Evolutionary conservation across 1,140 invertebrate genomes (phyloP).

Genomic region (Drosophila punjabiensis): DNA sequence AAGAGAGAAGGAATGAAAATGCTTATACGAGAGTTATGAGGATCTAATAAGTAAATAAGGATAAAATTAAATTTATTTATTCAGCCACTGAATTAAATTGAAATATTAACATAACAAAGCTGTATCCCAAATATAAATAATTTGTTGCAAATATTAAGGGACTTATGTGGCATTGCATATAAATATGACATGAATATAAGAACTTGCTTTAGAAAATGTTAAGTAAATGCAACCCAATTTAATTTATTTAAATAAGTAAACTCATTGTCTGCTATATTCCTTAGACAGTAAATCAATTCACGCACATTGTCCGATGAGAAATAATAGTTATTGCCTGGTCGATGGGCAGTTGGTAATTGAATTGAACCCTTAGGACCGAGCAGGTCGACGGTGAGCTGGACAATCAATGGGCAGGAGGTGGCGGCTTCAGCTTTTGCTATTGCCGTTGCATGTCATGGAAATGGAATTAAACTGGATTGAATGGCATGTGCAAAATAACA

Average conservation of each 20-base stretch:
- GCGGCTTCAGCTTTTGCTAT: constrained; percentile 3
- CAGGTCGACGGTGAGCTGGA: background rate
- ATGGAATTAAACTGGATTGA: constrained; percentile 48
- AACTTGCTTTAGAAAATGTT: no score
- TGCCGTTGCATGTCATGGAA: constrained; percentile 40
- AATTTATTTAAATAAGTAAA: background rate
- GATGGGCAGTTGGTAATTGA: constrained; percentile 32
- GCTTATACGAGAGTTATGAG: constrained; percentile 9
- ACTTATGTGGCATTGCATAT: background rate
- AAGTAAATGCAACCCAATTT: no score
- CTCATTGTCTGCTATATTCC: background rate
- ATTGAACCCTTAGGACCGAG: constrained; percentile 26
- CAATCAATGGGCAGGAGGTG: constrained; percentile 10
- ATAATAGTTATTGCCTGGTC: constrained; percentile 26
- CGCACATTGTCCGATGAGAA: no score
- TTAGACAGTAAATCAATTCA: constrained; percentile 9
- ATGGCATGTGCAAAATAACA: constrained; percentile 28
- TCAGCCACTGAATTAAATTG: background rate
- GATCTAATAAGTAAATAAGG: constrained; percentile 6
- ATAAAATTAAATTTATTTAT: background rate
- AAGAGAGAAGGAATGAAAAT: no score
- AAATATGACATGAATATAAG: no score
- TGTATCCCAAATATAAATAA: background rate
- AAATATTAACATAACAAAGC: background rate
- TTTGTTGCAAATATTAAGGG: background rate